Base-by-base conservation (phyloP, 1,140 invertebrate genomes). In the Sesamia nonagrioides region DNA sequence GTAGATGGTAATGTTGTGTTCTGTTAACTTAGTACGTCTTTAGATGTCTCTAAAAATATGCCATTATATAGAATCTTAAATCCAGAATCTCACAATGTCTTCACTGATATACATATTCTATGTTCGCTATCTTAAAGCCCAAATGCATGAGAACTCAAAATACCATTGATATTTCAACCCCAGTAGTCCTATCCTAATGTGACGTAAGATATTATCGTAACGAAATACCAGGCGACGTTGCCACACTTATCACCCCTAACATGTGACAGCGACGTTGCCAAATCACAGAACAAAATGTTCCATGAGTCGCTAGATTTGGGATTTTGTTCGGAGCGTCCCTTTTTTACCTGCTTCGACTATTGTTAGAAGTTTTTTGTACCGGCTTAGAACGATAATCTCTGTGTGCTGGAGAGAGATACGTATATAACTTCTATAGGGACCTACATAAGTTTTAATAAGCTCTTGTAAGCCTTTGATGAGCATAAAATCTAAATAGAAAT, bases 331-430 rank as follows among this genome's bases (percentile, higher is more conserved):
- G 52, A 50, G 17, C 69, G 69, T 75, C 71, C 79, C 75, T 66
- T 81, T 78, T 81, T 78, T 81, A 81, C 80, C 80, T 81, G 80
- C 80, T 8, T 11, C 52, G n/a, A 69, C 69, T 81, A 75, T 81
- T 78, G 79, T 80, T 61, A 52, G 40, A 37, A 56, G 72, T 72
- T 63, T 75, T 75, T 42, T 58, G 21, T 54, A 50, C 40, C 42
- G 77, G 66, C 68, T 80, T 80, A 72, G 48, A 33, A n/a, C 21
- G 48, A 15, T 35, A 52, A 48, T 69, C 42, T 71, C 9, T 37
- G 15, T 56, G 9, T 37, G n/a, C 6, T 54, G 48, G 21, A 11
- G 21, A 50, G n/a, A 18, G 3, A 11, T 0, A 0, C 11, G 11
- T 9, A 37, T 37, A 7, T 40, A 45, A 9, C 42, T 45, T 45